Percentiles rank a stretch among this genome's conserved stretches.
These are phyloP conservation scores for Camelus bactrianus DNA, from an alignment of 2,113 vertebrate species.

Conservation along the genomic window DNA sequence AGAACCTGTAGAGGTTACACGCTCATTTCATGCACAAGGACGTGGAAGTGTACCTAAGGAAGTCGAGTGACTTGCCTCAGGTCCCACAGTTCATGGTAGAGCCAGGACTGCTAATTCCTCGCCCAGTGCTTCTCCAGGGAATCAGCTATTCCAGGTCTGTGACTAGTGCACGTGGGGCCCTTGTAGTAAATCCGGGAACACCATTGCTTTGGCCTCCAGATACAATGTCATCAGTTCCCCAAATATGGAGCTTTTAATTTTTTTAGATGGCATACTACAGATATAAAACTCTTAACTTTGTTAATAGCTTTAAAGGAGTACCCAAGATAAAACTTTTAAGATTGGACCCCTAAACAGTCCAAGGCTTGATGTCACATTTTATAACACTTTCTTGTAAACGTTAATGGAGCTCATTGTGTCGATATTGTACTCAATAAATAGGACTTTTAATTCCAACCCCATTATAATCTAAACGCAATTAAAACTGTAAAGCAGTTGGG, in stretches of 20 bases:
- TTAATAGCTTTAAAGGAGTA: conserved; percentile 37
- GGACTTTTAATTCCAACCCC: conserved; percentile 4
- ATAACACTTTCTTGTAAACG: not conserved
- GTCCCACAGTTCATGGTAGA: not conserved
- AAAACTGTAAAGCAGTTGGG: not conserved
- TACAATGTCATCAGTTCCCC: conserved; percentile 47
- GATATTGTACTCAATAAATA: not conserved
- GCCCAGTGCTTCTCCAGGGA: not conserved
- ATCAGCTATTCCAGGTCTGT: not conserved
- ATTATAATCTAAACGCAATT: not conserved
- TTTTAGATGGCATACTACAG: not conserved
- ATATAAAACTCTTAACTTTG: not conserved
- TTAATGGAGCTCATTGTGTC: not conserved
- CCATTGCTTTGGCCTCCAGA: not conserved
- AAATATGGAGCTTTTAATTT: conserved; percentile 32
- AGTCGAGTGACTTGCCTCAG: not conserved
- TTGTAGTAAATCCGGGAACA: not conserved
- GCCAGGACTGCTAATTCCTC: not conserved
- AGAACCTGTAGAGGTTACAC: not conserved
- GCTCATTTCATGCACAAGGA: not conserved
- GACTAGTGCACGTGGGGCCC: not conserved
- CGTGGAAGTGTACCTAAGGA: not conserved
- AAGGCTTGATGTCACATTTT: not conserved
- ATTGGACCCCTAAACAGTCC: not conserved
- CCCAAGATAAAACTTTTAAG: not conserved